Base-by-base conservation (phyloP, 1,140 invertebrate species). In the Chironomus tepperi region DNA sequence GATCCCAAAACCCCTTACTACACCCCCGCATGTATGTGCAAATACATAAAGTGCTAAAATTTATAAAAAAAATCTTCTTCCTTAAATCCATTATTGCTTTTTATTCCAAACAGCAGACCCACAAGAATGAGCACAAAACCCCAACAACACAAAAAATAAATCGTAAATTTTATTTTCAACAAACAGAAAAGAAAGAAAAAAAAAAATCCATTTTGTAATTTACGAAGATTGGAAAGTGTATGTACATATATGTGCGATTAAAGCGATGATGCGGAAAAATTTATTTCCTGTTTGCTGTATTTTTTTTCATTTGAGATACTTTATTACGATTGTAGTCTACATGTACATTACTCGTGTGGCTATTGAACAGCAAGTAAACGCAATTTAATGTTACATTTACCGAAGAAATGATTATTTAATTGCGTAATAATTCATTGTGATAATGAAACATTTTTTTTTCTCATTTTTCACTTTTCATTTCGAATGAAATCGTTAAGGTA, bases 341-440 rank as follows among this genome's bases (percentile, higher is more conserved):
- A n/a, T 57, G 47, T 34, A 34, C 24, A 34, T 34, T 34, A 2
- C 24, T 34, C 24, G 24, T 34, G 24, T 34, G 24, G 24, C 24
- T 34, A 34, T 34, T 34, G 47, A 12, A 57, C 8, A 57, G n/a
- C 47, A 57, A 2, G n/a, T 57, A 57, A 57, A 57, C 12, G 47
- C 3, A n/a, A n/a, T 12, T 57, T n/a, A 57, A 57, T 57, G 47
- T 57, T 12, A 57, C 12, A 57, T 57, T n/a, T 57, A n/a, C 47
- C 10, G 15, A n/a, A n/a, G 47, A 57, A 57, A 57, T n/a, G 47
- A 57, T n/a, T n/a, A 12, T 57, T 57, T 57, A 57, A 57, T 57
- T 57, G 47, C n/a, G 47, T 57, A 57, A 57, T 57, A 57, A 57
- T 57, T 57, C 47, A n/a, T 57, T 57, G 47, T 57, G 47, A 57